A percentile compares a stretch with the other conserved stretches of the same genome.
Conservation (phyloP, 2,113 vertebrate genomes). For the Ammospiza nelsoni region DNA sequence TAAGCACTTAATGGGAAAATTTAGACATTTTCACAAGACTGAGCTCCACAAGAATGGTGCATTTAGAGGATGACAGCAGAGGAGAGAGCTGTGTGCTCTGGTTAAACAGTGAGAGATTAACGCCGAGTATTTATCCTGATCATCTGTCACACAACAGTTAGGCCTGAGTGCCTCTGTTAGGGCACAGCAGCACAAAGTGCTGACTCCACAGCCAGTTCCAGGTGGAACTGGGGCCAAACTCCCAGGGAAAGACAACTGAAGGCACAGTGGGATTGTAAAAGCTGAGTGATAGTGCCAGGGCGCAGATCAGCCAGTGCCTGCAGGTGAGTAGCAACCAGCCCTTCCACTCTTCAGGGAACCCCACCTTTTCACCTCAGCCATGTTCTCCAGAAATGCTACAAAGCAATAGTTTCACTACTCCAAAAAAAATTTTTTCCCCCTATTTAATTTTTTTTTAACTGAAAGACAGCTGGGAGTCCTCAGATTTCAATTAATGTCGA, state of each 20-base stretch:
- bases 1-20: slow-evolving; percentile 81
- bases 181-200: not conserved
- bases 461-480: slow-evolving; percentile 62
- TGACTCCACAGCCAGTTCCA: not conserved
- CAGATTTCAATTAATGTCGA: slow-evolving; percentile 70
- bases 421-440: not conserved
- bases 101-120: not conserved
- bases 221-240: accelerated
- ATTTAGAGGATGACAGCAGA: slow-evolving; percentile 48
- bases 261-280: accelerated
- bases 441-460: not conserved
- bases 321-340: not conserved
- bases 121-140: not conserved
- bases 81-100: not conserved
- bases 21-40: slow-evolving; percentile 75
- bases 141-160: not conserved
- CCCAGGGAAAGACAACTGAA: not conserved
- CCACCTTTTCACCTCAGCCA: not conserved
- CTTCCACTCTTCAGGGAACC: too few relatives aligned
- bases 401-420: not conserved
- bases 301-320: not conserved
- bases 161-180: not conserved
- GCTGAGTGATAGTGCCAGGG: accelerated
- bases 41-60: slow-evolving; percentile 48
- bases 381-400: not conserved